These are phyloP conservation scores for Alexandromys fortis DNA, from an alignment of 2,113 vertebrate genomes.

Conservation along the genomic window DNA sequence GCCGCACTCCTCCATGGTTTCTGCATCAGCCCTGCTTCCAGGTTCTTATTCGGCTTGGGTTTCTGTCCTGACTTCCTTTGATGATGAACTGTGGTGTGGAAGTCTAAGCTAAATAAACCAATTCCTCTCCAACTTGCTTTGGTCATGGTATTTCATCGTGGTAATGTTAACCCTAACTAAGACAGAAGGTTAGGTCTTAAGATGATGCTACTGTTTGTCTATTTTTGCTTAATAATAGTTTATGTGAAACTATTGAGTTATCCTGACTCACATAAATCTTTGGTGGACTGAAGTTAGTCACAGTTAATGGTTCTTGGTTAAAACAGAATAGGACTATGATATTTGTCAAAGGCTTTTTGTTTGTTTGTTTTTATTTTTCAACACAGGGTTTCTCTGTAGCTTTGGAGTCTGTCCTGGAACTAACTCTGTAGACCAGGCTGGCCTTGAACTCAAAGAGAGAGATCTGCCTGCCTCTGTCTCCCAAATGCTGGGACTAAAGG, in stretches of 20 bases:
- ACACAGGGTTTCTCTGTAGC: no score
- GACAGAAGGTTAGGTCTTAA: background rate
- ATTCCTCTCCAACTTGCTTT: background rate
- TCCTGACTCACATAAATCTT: background rate
- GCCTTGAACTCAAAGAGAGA: no score
- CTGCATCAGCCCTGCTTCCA: background rate
- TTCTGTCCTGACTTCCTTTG: background rate
- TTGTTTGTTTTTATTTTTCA: no score
- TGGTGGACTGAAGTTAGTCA: background rate
- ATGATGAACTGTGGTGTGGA: background rate
- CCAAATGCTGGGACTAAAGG: no score
- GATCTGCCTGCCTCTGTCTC: no score
- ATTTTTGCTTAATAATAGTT: background rate
- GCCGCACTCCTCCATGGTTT: background rate
- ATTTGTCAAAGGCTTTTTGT: background rate
- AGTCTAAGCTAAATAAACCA: background rate
- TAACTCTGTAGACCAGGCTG: no score
- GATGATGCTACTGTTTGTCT: background rate
- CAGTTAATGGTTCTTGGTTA: background rate
- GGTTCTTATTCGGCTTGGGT: background rate
- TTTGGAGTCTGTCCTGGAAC: no score
- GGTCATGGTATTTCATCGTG: background rate
- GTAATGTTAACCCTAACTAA: background rate
- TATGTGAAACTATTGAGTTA: background rate
- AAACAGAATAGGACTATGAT: background rate